These are phyloP conservation scores for Adelosebastes latens DNA, from an alignment of 2,797 vertebrate species.

Conservation along the genomic window DNA sequence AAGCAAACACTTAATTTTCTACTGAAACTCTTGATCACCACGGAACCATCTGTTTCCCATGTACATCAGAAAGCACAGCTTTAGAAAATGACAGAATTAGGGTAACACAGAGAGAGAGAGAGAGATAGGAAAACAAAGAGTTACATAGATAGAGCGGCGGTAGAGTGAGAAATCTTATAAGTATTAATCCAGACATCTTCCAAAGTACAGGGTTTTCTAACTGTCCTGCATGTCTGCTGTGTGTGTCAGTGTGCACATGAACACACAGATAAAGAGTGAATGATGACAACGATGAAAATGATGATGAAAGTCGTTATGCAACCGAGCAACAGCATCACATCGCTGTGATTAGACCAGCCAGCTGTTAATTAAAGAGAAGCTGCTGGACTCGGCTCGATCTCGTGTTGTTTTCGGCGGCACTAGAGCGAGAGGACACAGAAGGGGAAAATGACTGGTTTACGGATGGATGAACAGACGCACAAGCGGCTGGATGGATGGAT, in stretches of 20 bases:
- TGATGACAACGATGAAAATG: constrained; percentile 5
- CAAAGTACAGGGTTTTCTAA: neutral
- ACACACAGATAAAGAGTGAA: neutral
- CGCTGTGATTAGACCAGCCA: constrained; percentile 33
- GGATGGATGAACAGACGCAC: neutral
- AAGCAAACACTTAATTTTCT: neutral
- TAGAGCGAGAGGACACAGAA: constrained; percentile 11
- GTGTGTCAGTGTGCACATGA: neutral
- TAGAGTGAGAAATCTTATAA: neutral
- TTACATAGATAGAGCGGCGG: neutral
- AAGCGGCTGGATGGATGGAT: neutral
- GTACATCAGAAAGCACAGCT: neutral
- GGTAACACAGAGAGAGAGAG: neutral
- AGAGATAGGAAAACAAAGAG: neutral
- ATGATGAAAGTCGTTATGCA: constrained; percentile 47
- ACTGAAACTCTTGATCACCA: neutral
- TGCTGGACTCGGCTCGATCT: constrained; percentile 25
- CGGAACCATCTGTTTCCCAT: neutral
- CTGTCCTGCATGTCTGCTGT: neutral
- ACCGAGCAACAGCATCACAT: constrained; percentile 23
- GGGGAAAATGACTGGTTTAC: constrained; percentile 1
- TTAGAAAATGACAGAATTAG: constrained; percentile 5
- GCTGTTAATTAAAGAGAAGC: constrained; percentile 44
- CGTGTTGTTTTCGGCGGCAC: constrained; percentile 27
- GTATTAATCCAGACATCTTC: neutral